Evolutionary conservation across 2,113 vertebrate genomes (phyloP).

Genomic region (Indicator indicator): DNA sequence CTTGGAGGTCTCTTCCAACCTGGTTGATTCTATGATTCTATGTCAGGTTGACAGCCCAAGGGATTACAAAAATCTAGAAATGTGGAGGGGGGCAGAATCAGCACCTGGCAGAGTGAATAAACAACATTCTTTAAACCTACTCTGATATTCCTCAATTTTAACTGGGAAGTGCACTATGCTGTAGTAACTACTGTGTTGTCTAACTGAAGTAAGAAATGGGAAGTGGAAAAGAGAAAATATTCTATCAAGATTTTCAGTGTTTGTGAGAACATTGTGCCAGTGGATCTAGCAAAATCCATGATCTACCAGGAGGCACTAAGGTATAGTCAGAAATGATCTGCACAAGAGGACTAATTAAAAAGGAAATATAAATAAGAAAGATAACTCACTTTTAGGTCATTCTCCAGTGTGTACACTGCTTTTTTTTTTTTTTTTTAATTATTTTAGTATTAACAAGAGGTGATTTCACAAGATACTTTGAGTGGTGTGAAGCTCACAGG

Average conservation of each 20-base stretch:
- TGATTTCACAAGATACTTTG: not conserved
- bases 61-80: not conserved
- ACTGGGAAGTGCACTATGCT: not conserved
- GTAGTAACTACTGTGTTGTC: not conserved
- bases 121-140: not conserved
- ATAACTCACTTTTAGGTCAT: not conserved
- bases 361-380: not conserved
- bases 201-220: not conserved
- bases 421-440: not conserved
- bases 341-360: not conserved
- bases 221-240: not conserved
- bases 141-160: not conserved
- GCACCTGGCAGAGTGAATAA: not conserved
- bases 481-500: not conserved
- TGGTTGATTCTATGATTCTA: too few species aligned
- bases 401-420: not conserved
- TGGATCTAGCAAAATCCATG: not conserved
- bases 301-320: not conserved
- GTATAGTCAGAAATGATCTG: not conserved
- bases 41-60: not conserved
- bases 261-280: not conserved
- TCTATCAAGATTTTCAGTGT: not conserved
- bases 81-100: rapidly evolving
- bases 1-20: too few species aligned
- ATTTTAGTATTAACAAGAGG: not conserved